phyloP scores from a whole-genome alignment of 2,888 invertebrate genomes.

The Opisthograptis luteolata region DNA sequence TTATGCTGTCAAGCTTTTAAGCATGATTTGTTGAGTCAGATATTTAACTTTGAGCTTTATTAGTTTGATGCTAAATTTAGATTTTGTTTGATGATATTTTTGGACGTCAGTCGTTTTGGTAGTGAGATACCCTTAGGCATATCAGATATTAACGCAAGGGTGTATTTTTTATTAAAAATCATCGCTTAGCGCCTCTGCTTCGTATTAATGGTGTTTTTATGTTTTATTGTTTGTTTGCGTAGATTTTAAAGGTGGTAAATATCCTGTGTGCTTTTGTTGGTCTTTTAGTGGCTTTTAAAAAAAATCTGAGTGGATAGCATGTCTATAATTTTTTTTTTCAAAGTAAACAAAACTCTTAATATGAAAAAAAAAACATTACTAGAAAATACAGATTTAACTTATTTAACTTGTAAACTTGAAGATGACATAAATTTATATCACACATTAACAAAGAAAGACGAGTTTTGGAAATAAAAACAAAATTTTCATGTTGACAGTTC shows the following conservation, averaged over 20 bases:
- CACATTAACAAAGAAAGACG: too few relatives aligned
- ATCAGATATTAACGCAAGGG: conserved; percentile 70
- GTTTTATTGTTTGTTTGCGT: conserved; percentile 58
- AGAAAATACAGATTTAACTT: too few relatives aligned
- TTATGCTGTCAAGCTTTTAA: background rate
- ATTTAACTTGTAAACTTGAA: too few relatives aligned
- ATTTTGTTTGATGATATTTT: conserved; percentile 6
- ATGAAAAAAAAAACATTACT: too few relatives aligned
- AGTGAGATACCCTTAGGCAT: conserved; percentile 55
- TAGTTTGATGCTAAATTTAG: background rate
- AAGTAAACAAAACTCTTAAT: too few relatives aligned
- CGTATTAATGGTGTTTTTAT: conserved; percentile 52
- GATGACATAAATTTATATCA: too few relatives aligned
- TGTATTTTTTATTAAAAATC: conserved; percentile 77
- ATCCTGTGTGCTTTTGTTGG: conserved; percentile 7
- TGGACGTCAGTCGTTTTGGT: conserved; percentile 24
- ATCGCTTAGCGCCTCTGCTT: conserved; percentile 62
- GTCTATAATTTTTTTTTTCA: too few relatives aligned
- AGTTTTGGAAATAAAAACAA: too few relatives aligned
- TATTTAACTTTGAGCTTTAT: conserved; percentile 4
- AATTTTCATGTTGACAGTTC: too few relatives aligned
- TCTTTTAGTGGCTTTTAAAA: background rate
- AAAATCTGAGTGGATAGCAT: background rate
- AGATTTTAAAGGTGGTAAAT: conserved; percentile 29
- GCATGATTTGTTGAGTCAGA: background rate